Evolutionary conservation across 1,140 invertebrate species (phyloP), one percentile per base, ranked within the genome.

Genomic region (Ganaspis sp.): DNA sequence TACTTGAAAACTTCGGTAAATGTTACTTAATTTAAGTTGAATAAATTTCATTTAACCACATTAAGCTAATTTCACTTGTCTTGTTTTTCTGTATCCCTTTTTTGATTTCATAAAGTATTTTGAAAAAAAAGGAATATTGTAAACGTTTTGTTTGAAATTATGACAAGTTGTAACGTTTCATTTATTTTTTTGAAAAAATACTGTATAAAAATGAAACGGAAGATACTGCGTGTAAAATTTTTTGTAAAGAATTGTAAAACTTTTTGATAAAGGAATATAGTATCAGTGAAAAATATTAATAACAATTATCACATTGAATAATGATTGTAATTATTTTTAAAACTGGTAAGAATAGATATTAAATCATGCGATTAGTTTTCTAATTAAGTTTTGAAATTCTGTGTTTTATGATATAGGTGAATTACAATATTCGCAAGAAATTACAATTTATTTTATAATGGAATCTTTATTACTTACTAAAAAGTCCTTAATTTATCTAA

Each of bases 351-450:
- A 49, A 17, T 49, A 49, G n/a, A 49, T 5, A 49, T 49, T n/a
- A 49, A 49, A 49, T 49, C 45, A 17, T 49, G 15, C n/a, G n/a
- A 17, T 17, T 15, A 49, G 15, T 49, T 49, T 45, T 45, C 17
- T n/a, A n/a, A 49, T 49, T 49, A 49, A 49, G 17, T 17, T 49
- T 5, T n/a, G 12, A 49, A 49, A 49, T 49, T n/a, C 8, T 17
- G 45, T 17, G 17, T 49, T 49, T 49, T 49, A n/a, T n/a, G 17
- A 49, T 49, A 17, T n/a, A 49, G 45, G 17, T 49, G 45, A 49
- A 17, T 49, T 49, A 49, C 15, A 49, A 49, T 49, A 49, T 49
- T 49, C 38, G 45, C 45, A n/a, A 49, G 17, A 49, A 49, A 49
- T 49, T 49, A 4, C n/a, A 49, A 15, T 49, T 49, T 49, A 49